phyloP scores from a whole-genome alignment of 2,888 invertebrate species.

The Torymus tubicola region DNA sequence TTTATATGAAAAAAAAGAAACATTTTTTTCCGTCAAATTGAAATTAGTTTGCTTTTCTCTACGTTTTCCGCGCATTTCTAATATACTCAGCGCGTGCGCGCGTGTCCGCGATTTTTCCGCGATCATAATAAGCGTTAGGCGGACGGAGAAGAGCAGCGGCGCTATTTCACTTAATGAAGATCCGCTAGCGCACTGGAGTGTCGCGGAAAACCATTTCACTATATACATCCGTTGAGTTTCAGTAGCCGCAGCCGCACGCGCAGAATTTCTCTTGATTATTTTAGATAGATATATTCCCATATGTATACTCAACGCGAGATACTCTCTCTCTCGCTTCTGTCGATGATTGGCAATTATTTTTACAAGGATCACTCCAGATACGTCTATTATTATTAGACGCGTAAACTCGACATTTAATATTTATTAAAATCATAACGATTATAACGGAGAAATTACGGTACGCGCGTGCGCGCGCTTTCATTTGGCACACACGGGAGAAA shows the following conservation, averaged over 20 bases:
- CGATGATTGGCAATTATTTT: not conserved
- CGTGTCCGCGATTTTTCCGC: too few relatives aligned
- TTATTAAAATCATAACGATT: conserved; percentile 17
- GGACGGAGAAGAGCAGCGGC: not conserved
- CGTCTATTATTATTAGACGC: not conserved
- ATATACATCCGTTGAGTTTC: conserved; percentile 11
- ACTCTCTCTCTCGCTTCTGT: not conserved
- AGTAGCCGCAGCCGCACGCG: not conserved
- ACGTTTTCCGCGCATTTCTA: too few relatives aligned
- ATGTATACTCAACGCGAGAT: too few relatives aligned
- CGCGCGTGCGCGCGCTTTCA: conserved; percentile 1
- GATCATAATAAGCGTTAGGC: not conserved
- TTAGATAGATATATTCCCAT: not conserved
- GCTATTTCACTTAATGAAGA: conserved; percentile 24
- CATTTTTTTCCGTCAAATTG: too few relatives aligned
- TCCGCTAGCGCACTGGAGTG: conserved; percentile 45
- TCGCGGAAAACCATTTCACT: conserved; percentile 43
- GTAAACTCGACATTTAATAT: conserved; percentile 6
- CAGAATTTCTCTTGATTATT: conserved; percentile 40
- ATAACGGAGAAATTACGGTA: conserved; percentile 8
- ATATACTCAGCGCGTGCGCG: too few relatives aligned
- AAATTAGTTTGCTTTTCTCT: too few relatives aligned
- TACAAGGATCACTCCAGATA: not conserved
- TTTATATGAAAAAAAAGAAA: too few relatives aligned
- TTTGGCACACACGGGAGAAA: too few relatives aligned